Base-by-base conservation (phyloP, 2,888 invertebrate species). In the Ryuthela nishihirai region DNA sequence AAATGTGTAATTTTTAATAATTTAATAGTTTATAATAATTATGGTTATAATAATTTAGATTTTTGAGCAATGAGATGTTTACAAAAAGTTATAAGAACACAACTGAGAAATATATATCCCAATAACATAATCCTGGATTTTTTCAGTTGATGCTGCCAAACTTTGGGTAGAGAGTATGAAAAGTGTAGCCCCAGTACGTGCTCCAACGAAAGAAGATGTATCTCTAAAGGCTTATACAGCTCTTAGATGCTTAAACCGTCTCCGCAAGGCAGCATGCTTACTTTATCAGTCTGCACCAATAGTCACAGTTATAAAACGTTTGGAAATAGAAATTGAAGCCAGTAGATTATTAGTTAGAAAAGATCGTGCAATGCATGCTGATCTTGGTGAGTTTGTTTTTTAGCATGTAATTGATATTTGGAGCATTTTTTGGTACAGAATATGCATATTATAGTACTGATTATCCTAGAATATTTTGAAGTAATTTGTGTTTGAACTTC, bases 331-430 rank as follows among this genome's bases (percentile, higher is more conserved):
- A 61, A 81, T 93, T 24, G 87, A 88, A 66, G 84, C 83, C 63
- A 83, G 84, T 54, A 79, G 85, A n/a, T 77, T 93, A 25, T 74
- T 79, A 10, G 83, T 93, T 29, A 78, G 92, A 53, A 78, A 79
- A 23, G 93, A 93, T 73, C 81, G 84, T 56, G 85, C 88, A 74
- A 75, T 92, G 5, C 88, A 90, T 72, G 80, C 87, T 45, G 90
- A 94, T 75, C 79, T 91, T 29, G 87, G 81, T 80, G 65, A 61
- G 69, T 34, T n/a, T n/a, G 21, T n/a, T 38, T 38, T 38, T 38
- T 34, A 3, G 24, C 35, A 5, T 9, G 35, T 25, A 17, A 38
- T 15, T 5, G n/a, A n/a, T n/a, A n/a, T n/a, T n/a, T n/a, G n/a
- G n/a, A n/a, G n/a, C n/a, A n/a, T n/a, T n/a, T n/a, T n/a, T n/a